Evolutionary conservation across 30 jellyfish, hydroid and myxozoan genomes (phyloP), one percentile per base, ranked within the genome.

Genomic region (Chironex yamaguchii): DNA sequence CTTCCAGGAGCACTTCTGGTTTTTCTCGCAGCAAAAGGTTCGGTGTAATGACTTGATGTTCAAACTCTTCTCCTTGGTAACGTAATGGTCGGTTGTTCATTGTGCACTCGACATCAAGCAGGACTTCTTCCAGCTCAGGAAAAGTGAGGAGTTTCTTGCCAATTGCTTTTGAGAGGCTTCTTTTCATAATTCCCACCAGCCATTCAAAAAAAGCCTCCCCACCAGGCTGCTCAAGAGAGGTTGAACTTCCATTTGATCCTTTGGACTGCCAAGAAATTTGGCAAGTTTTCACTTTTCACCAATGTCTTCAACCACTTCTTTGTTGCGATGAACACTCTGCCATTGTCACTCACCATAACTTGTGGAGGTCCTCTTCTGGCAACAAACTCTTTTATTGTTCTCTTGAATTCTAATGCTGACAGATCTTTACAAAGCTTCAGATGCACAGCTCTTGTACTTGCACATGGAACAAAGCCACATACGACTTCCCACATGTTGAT

Each of bases 151-250:
- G 1, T 2, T 49, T 50, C 32, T 50, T 51, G 6, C 92, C 86
- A 14, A 82, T 32, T 13, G 36, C 77, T 75, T 82, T 82, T 66
- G 77, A 22, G 2, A 65, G 63, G 48, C 92, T 82, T 34, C 67
- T 25, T 78, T 82, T 68, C 92, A 67, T 82, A 23, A 82, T 82
- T 31, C 86, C 86, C 25, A 82, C 34, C 78, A 82, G 65, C 30
- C 77, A 21, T 82, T 82, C 79, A 62, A 68, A 66, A n/a, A 51
- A 82, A 82, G 14, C 92, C 92, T 36, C 86, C 86, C 92, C 92
- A 82, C 76, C 86, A 82, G 25, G 92, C 78, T 27, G 67, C 85
- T 23, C 85, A 66, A 3, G 92, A 65, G n/a, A 82, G 20, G 75
- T 82, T 82, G 79, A 82, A 75, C 21, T 25, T 75, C 88, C 88